Conservation (phyloP, 2,113 vertebrate genomes). For the Phrynosoma blainvillii region DNA sequence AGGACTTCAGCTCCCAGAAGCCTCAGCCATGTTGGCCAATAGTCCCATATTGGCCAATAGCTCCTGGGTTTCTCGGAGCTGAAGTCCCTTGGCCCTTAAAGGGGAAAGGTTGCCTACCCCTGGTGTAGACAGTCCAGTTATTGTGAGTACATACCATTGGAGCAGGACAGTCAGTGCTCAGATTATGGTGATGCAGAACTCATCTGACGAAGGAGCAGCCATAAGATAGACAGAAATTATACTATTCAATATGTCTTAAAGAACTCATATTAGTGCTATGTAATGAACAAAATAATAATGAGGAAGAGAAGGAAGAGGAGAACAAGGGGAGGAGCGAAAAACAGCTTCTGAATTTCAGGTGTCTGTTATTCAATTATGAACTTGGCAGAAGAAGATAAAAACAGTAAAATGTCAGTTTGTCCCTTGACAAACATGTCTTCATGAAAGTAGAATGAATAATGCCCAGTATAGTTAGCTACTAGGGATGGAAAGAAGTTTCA, state of each 20-base stretch:
- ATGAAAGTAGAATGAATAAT: not conserved
- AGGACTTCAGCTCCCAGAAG: no score
- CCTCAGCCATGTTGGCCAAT: no score
- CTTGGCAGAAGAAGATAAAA: not conserved
- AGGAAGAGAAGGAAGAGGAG: no score
- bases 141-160: not conserved
- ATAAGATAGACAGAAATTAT: not conserved
- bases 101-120: no score
- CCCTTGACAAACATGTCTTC: not conserved
- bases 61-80: no score
- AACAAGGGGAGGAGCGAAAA: no score
- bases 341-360: not conserved
- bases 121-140: not conserved
- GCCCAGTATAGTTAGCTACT: not conserved
- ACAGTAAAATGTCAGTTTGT: not conserved
- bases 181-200: not conserved
- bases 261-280: not conserved
- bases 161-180: no score
- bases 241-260: not conserved
- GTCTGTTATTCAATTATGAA: not conserved
- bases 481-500: no score
- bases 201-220: not conserved
- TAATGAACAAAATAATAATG: not conserved
- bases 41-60: no score
- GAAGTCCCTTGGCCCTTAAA: no score